Evolutionary conservation across 2,888 invertebrate species (phyloP), one percentile per base, ranked within the genome.

Genomic region (Callyntrura sp.): DNA sequence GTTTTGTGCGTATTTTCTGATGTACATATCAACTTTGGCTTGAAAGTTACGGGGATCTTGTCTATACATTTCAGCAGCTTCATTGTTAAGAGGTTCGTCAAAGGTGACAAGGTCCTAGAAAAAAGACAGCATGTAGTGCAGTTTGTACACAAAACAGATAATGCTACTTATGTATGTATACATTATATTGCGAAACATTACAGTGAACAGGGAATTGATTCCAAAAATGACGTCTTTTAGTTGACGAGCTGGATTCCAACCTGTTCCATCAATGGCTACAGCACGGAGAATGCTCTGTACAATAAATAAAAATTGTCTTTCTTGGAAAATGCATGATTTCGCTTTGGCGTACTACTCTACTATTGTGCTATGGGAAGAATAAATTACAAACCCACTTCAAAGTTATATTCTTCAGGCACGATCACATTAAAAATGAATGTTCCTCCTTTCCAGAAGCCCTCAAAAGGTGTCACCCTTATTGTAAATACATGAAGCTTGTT

Each of bases 261-360:
- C 85, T 12, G 28, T 85, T 43, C 60, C 85, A 14, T 85, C 85
- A 6, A 98, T 97, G 85, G 98, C 98, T 93, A 97, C 98, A 94
- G 98, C 97, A 88, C 99, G 95, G 87, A 99, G 95, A 83, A 99
- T 95, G 60, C 98, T 98, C 55, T 99, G 95, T n/a, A n/a, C n/a
- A n/a, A n/a, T n/a, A n/a, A n/a, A n/a, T n/a, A n/a, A n/a, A n/a
- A n/a, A n/a, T n/a, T n/a, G n/a, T n/a, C n/a, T n/a, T n/a, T n/a
- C n/a, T n/a, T n/a, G n/a, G n/a, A n/a, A n/a, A n/a, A n/a, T n/a
- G n/a, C n/a, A n/a, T n/a, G n/a, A n/a, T n/a, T n/a, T n/a, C n/a
- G n/a, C n/a, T n/a, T n/a, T n/a, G n/a, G n/a, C n/a, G n/a, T n/a
- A n/a, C n/a, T n/a, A n/a, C n/a, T n/a, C n/a, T n/a, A n/a, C n/a